Evolutionary conservation across 2,888 invertebrate genomes (phyloP).

Genomic region (Leptarthrus brevirostris): DNA sequence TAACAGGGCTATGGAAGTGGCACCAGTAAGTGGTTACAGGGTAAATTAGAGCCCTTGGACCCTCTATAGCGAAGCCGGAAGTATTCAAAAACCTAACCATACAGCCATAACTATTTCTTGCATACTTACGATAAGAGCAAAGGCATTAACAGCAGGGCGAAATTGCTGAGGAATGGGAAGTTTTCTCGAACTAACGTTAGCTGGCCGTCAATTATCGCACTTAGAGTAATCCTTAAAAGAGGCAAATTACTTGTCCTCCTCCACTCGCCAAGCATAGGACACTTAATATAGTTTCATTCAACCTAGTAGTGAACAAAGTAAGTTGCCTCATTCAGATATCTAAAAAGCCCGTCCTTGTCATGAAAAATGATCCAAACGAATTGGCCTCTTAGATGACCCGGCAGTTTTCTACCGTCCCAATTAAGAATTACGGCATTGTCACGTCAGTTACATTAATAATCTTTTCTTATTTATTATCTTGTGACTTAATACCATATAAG

Average conservation of each 20-base stretch:
- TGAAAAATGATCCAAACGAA: slow-evolving; percentile 14
- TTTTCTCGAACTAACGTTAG: background rate
- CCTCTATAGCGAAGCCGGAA: background rate
- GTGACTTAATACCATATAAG: background rate
- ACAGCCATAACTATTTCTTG: background rate
- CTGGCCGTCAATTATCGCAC: background rate
- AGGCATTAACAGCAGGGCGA: background rate
- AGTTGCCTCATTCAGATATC: slow-evolving; percentile 14
- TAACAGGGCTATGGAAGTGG: background rate
- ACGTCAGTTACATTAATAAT: slow-evolving; percentile 39
- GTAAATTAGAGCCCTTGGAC: background rate
- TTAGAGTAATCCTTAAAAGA: background rate
- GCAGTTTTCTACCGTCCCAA: background rate
- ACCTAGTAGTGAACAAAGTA: background rate
- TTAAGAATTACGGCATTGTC: slow-evolving; percentile 41
- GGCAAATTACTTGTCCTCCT: background rate
- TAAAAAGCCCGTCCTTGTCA: background rate
- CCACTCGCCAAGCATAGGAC: too few species aligned
- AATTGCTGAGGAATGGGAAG: background rate
- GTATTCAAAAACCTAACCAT: background rate
- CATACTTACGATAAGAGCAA: background rate
- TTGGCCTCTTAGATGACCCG: slow-evolving; percentile 1
- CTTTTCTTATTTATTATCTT: background rate
- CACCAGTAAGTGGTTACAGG: background rate
- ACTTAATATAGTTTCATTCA: background rate